Conservation (phyloP, 1,140 invertebrate species). For the Drosophila kikkawai region DNA sequence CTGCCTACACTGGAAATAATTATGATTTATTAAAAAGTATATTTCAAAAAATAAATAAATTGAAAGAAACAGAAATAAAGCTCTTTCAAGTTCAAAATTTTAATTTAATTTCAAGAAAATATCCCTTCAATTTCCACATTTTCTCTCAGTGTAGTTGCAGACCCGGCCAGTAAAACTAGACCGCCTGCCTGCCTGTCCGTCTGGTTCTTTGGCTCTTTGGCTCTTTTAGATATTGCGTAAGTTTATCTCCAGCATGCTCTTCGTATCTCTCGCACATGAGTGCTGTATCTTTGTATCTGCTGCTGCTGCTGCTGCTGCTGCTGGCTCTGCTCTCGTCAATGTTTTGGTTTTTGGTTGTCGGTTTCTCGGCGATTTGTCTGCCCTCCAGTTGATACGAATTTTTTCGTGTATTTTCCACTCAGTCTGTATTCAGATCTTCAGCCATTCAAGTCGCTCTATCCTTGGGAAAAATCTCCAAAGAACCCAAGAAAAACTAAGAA, state of each 20-base stretch:
- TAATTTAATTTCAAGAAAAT: not conserved
- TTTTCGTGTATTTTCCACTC: constrained; percentile 77
- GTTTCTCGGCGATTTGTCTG: constrained; percentile 38
- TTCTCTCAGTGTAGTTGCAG: constrained; percentile 1
- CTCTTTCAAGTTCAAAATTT: not conserved
- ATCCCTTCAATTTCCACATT: rapidly evolving
- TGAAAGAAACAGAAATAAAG: too few species aligned
- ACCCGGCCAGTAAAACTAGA: constrained; percentile 24
- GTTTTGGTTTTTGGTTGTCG: constrained; percentile 62
- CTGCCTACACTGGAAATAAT: not conserved
- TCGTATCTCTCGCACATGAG: constrained; percentile 16
- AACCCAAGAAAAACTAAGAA: not conserved
- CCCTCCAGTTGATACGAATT: constrained; percentile 68
- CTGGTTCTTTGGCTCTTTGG: constrained; percentile 49
- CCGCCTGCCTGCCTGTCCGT: constrained; percentile 23
- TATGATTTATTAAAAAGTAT: not conserved
- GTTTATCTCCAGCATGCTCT: constrained; percentile 64
- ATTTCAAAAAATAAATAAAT: not conserved
- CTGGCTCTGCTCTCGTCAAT: constrained; percentile 48
- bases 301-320: not conserved
- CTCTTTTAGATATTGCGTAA: constrained; percentile 66
- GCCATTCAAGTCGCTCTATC: constrained; percentile 58
- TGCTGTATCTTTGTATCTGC: constrained; percentile 18
- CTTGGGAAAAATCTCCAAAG: not conserved
- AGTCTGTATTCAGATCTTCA: constrained; percentile 79